These are phyloP conservation scores for Thyatira batis DNA, from an alignment of 2,888 invertebrate genomes.

Conservation along the genomic window DNA sequence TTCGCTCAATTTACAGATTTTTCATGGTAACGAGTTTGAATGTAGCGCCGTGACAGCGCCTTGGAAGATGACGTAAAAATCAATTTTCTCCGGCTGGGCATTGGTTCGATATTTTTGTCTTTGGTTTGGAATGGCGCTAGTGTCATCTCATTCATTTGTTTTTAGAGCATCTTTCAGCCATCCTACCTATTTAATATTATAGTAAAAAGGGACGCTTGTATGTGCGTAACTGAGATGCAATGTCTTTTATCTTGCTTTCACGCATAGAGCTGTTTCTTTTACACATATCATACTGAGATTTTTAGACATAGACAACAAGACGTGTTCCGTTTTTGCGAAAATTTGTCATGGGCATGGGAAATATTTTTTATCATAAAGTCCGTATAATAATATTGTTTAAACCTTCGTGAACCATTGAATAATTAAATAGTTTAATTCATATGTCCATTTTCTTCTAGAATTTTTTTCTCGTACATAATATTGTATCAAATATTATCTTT, in stretches of 20 bases:
- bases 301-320: neutral
- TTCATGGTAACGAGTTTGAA: slow-evolving; percentile 60
- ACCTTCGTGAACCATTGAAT: too few relatives aligned
- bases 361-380: too few relatives aligned
- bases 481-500: too few relatives aligned
- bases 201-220: neutral
- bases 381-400: too few relatives aligned
- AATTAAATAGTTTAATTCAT: too few relatives aligned
- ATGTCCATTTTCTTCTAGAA: too few relatives aligned
- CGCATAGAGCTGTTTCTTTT: neutral
- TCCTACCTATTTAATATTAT: neutral
- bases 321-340: too few relatives aligned
- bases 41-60: slow-evolving; percentile 72
- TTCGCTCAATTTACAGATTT: slow-evolving; percentile 35
- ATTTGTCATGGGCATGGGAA: too few relatives aligned
- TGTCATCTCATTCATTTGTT: neutral
- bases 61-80: slow-evolving; percentile 64
- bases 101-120: slow-evolving; percentile 30
- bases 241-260: neutral
- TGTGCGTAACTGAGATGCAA: neutral
- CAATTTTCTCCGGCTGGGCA: slow-evolving; percentile 41
- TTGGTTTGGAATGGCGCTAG: slow-evolving; percentile 8
- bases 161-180: neutral
- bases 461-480: too few relatives aligned
- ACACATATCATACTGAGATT: neutral